Percentiles rank a stretch among this genome's conserved stretches.
phyloP scores from a whole-genome alignment of 1,140 invertebrate species.

The Euura lappo region DNA sequence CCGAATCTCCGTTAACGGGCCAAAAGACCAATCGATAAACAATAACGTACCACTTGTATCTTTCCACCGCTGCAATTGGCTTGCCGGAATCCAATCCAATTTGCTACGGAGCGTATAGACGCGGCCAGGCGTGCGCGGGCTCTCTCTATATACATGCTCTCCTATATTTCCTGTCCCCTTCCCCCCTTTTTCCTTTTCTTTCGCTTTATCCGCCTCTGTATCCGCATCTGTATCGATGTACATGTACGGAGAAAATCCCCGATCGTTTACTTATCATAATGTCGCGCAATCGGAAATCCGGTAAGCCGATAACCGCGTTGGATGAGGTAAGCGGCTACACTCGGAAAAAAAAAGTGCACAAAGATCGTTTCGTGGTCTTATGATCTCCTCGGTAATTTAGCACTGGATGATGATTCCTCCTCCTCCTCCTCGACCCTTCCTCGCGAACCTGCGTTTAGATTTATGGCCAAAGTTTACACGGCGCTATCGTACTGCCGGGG shows the following conservation, averaged over 20 bases:
- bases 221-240: neutral
- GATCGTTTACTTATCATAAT: neutral
- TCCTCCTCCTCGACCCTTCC: neutral
- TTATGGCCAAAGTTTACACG: neutral
- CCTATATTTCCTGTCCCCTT: conserved; percentile 14
- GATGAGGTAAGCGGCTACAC: neutral
- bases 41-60: conserved; percentile 9
- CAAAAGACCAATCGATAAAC: conserved; percentile 3
- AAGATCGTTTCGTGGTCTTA: neutral
- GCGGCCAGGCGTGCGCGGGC: neutral
- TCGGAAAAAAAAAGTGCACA: neutral
- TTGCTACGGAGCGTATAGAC: neutral
- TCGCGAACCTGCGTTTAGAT: neutral
- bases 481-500: no score
- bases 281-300: no score
- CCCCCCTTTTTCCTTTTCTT: neutral
- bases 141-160: no score
- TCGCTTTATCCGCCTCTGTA: neutral
- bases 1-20: neutral
- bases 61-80: conserved; percentile 9
- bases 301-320: no score
- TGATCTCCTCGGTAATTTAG: neutral
- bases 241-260: neutral
- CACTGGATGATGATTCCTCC: neutral
- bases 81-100: conserved; percentile 12